These are phyloP conservation scores for Ophioninae sp. DNA, from an alignment of 2,888 invertebrate genomes.

Conservation along the genomic window DNA sequence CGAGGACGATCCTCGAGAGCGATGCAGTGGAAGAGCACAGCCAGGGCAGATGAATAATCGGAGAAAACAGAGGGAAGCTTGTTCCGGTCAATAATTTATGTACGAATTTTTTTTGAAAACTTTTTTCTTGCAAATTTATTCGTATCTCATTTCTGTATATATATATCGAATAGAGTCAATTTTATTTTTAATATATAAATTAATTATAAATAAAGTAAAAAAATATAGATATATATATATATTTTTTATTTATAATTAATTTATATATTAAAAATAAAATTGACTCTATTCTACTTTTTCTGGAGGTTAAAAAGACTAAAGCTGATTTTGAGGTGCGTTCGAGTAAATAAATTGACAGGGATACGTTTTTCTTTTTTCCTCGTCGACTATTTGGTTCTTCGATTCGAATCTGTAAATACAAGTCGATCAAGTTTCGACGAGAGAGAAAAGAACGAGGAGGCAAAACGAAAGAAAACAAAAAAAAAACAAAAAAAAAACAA, in stretches of 20 bases:
- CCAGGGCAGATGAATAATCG: background rate
- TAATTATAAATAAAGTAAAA: too few relatives aligned
- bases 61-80: background rate
- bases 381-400: background rate
- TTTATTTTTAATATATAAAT: too few relatives aligned
- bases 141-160: too few relatives aligned
- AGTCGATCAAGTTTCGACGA: background rate
- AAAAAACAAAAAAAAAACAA: background rate
- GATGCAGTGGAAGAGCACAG: background rate
- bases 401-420: conserved; percentile 8
- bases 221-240: too few relatives aligned
- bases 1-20: conserved; percentile 16
- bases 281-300: too few relatives aligned
- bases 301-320: background rate
- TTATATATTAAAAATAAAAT: too few relatives aligned
- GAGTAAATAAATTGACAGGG: background rate
- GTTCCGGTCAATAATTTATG: background rate
- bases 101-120: too few relatives aligned
- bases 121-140: too few relatives aligned
- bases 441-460: background rate
- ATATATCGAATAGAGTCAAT: too few relatives aligned
- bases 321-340: background rate
- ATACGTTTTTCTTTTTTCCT: background rate
- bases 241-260: too few relatives aligned
- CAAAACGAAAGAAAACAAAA: background rate